phyloP scores from a whole-genome alignment of 2,797 vertebrate species.

The Florisuga fusca region DNA sequence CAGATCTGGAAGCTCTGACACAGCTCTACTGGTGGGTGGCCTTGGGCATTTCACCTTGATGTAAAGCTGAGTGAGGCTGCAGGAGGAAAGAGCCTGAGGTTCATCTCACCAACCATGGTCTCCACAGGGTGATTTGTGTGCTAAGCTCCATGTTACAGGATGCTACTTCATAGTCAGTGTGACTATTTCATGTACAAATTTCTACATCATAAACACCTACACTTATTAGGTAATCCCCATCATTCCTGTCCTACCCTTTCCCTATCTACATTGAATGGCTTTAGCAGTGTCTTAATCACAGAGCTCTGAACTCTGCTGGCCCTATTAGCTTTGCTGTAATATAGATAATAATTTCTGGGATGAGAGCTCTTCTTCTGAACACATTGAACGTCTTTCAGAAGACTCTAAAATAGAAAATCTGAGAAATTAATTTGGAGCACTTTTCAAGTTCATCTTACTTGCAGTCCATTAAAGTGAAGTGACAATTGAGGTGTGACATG shows the following conservation, averaged over 20 bases:
- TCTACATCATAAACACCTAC: not conserved
- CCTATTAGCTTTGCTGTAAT: not conserved
- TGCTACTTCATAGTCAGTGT: not conserved
- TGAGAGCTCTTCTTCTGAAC: slow-evolving; percentile 20
- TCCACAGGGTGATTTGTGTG: not conserved
- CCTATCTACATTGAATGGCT: not conserved
- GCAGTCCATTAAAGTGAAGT: slow-evolving; percentile 53
- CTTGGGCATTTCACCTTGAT: not conserved
- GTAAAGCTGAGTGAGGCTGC: not conserved
- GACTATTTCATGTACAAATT: not conserved
- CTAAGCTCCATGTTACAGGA: not conserved
- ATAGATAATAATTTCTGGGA: not conserved
- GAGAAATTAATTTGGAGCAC: slow-evolving; percentile 29
- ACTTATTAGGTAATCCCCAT: not conserved
- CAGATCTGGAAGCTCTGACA: not conserved
- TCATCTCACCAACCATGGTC: not conserved
- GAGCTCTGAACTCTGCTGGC: not conserved
- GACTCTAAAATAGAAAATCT: slow-evolving; percentile 44
- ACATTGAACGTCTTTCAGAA: slow-evolving; percentile 14
- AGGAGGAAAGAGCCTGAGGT: not conserved
- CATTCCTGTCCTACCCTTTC: not conserved
- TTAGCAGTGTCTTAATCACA: not conserved
- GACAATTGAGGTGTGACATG: slow-evolving; percentile 56
- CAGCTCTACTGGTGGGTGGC: not conserved
- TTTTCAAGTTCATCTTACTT: slow-evolving; percentile 55